Percentiles rank a stretch among this genome's conserved stretches.
Evolutionary conservation across 1,140 invertebrate genomes (phyloP).

Genomic region (Drosophila pachea): DNA sequence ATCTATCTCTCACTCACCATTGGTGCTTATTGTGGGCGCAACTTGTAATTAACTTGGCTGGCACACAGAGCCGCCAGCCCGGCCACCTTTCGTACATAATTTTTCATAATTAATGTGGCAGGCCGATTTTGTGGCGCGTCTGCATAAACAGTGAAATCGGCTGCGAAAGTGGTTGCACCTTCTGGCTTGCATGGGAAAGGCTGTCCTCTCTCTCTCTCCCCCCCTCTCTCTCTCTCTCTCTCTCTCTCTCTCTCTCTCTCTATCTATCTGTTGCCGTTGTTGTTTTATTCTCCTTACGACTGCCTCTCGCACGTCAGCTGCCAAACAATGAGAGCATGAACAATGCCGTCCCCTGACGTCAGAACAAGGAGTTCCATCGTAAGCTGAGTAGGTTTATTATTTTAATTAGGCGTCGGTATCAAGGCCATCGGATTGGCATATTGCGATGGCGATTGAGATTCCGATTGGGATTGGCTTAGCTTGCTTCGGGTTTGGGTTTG

Average conservation of each 20-base stretch:
- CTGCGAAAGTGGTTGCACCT: conserved; percentile 60
- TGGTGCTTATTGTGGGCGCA: conserved; percentile 65
- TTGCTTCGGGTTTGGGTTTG: neutral
- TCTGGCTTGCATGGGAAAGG: conserved; percentile 44
- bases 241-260: conserved; percentile 11
- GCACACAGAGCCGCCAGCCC: conserved; percentile 54
- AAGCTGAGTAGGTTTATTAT: conserved; percentile 74
- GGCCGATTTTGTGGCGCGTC: conserved; percentile 23
- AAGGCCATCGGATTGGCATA: conserved; percentile 63
- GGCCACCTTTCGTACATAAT: conserved; percentile 54
- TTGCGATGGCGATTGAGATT: conserved; percentile 53
- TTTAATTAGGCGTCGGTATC: conserved; percentile 75
- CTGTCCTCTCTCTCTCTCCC: conserved; percentile 10
- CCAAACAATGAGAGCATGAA: conserved; percentile 40
- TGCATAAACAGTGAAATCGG: conserved; percentile 49
- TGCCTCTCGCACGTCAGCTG: neutral
- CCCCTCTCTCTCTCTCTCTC: conserved; percentile 10
- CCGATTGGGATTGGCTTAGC: neutral
- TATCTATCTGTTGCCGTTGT: neutral
- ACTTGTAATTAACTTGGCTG: conserved; percentile 69
- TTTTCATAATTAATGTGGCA: conserved; percentile 58
- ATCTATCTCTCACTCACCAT: conserved; percentile 23
- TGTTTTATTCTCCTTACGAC: too few species aligned
- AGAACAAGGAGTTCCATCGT: conserved; percentile 64
- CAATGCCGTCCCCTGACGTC: conserved; percentile 24